phyloP scores from a whole-genome alignment of 2,888 invertebrate genomes.

The Cryptus armator region DNA sequence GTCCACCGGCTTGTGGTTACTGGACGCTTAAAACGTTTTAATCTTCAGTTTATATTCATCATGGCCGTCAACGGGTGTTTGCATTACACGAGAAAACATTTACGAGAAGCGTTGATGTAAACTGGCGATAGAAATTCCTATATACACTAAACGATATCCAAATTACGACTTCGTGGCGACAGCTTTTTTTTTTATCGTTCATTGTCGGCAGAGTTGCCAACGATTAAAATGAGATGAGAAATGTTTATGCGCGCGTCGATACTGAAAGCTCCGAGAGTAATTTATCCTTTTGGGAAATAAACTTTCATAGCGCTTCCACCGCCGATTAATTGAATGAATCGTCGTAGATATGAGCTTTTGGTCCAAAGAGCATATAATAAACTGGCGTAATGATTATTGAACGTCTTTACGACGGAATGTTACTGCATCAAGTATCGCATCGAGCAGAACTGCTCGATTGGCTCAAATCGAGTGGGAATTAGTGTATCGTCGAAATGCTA shows the following conservation, averaged over 20 bases:
- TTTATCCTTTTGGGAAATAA: not conserved
- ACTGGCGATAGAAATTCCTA: conserved; percentile 5
- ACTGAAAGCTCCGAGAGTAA: not conserved
- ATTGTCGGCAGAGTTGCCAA: not conserved
- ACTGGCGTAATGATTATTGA: no score
- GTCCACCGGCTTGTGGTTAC: conserved; percentile 4
- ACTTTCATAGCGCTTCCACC: not conserved
- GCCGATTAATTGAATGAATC: not conserved
- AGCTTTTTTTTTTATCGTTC: conserved; percentile 7
- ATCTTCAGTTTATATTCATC: conserved; percentile 55
- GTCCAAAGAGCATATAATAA: no score
- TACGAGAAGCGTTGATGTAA: not conserved
- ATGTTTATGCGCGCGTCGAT: not conserved
- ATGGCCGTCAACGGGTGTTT: conserved; percentile 25
- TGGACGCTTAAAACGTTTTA: conserved; percentile 45
- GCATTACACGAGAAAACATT: conserved; percentile 25
- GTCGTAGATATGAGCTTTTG: not conserved
- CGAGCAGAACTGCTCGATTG: not conserved
- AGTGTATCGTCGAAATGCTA: not conserved
- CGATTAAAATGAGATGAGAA: not conserved
- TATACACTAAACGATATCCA: not conserved
- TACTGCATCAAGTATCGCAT: not conserved
- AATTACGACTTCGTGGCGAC: not conserved
- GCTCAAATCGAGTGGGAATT: not conserved
- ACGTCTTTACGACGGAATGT: not conserved